These are phyloP conservation scores for Bicyclus anynana DNA, from an alignment of 1,140 invertebrate species.

Conservation along the genomic window DNA sequence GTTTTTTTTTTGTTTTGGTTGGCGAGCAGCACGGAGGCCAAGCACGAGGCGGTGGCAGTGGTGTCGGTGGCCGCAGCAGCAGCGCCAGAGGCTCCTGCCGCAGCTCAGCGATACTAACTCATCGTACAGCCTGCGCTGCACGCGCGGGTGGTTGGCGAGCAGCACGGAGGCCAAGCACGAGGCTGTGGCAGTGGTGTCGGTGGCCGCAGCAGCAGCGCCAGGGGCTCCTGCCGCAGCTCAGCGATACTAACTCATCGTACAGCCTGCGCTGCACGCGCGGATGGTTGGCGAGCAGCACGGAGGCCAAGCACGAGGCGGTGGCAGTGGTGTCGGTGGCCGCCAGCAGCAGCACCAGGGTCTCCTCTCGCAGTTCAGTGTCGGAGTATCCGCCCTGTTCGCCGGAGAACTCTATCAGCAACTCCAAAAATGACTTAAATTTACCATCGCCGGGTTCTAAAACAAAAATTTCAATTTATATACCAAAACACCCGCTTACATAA, in stretches of 20 bases:
- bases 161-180: too few species aligned
- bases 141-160: too few species aligned
- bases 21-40: too few species aligned
- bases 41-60: too few species aligned
- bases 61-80: too few species aligned
- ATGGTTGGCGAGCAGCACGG: conserved; percentile 33
- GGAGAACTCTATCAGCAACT: background rate
- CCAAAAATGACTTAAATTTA: background rate
- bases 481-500: too few species aligned
- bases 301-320: conserved; percentile 25
- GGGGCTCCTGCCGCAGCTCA: too few species aligned
- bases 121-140: conserved; percentile 38
- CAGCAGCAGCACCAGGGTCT: conserved; percentile 31
- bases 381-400: background rate
- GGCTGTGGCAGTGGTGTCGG: too few species aligned
- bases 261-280: conserved; percentile 37
- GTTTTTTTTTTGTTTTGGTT: too few species aligned
- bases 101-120: conserved; percentile 39
- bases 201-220: too few species aligned
- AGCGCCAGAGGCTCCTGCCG: too few species aligned
- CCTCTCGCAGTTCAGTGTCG: conserved; percentile 26
- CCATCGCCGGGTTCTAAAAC: background rate
- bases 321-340: conserved; percentile 44
- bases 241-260: conserved; percentile 39
- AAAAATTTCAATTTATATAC: background rate